These are phyloP conservation scores for Melanotaenia boesemani DNA, from an alignment of 2,797 vertebrate genomes.

Conservation along the genomic window DNA sequence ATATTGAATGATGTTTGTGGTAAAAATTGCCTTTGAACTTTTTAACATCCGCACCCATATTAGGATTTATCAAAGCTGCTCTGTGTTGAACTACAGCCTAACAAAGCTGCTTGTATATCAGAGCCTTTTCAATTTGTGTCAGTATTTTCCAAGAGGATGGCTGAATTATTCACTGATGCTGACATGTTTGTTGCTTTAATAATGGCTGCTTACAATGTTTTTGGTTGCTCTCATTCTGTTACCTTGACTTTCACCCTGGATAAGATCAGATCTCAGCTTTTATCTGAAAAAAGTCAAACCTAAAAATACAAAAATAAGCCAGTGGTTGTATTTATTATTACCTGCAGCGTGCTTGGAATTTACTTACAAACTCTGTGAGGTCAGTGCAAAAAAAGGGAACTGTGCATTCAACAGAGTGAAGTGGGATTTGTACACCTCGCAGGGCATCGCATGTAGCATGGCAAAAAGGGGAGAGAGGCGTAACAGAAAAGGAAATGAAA, in stretches of 20 bases:
- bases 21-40: not conserved
- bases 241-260: not conserved
- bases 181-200: not conserved
- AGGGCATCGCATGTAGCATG: slow-evolving; percentile 37
- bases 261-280: not conserved
- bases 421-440: slow-evolving; percentile 57
- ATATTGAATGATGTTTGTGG: not conserved
- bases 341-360: slow-evolving; percentile 6
- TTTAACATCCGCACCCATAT: not conserved
- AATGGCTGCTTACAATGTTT: slow-evolving; percentile 6
- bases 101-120: not conserved
- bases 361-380: slow-evolving; percentile 12
- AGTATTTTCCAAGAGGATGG: not conserved
- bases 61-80: not conserved
- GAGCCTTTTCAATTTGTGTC: not conserved
- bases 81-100: not conserved
- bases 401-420: slow-evolving; percentile 51
- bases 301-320: slow-evolving; percentile 4
- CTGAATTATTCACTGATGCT: not conserved
- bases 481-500: slow-evolving; percentile 5
- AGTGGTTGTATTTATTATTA: slow-evolving; percentile 10
- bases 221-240: not conserved
- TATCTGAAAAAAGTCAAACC: not conserved
- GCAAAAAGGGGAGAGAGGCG: slow-evolving; percentile 6
- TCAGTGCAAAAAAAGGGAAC: slow-evolving; percentile 16